These are phyloP conservation scores for Catharus minimus DNA, from an alignment of 2,113 vertebrate species.

Conservation along the genomic window DNA sequence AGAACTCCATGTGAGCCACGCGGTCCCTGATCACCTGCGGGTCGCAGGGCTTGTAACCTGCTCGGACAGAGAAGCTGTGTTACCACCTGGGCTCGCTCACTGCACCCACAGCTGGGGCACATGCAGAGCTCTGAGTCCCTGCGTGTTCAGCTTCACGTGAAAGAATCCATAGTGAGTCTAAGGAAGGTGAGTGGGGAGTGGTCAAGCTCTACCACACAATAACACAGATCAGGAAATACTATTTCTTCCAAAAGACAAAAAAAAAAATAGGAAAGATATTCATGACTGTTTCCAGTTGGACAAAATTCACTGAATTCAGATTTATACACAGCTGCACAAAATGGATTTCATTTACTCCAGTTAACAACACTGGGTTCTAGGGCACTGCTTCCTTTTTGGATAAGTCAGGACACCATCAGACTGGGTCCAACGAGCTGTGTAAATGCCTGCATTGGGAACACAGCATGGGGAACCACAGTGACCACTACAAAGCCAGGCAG, in stretches of 20 bases:
- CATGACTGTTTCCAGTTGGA: neutral
- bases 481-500: neutral
- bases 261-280: neutral
- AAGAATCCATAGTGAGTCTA: neutral
- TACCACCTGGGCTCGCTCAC: neutral
- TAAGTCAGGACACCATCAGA: neutral
- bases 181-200: neutral
- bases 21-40: conserved; percentile 93
- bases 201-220: neutral
- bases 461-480: neutral
- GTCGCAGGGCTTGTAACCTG: conserved; percentile 96
- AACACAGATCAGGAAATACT: neutral
- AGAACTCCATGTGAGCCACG: conserved; percentile 93
- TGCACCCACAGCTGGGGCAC: neutral
- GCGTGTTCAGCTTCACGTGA: neutral
- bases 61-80: neutral
- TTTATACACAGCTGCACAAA: neutral
- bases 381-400: neutral
- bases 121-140: neutral
- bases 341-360: fast-evolving
- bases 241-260: neutral
- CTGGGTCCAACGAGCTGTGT: neutral
- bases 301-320: neutral
- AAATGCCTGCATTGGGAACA: neutral
- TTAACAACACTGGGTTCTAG: neutral